Conservation (phyloP, 2,888 invertebrate species). For the Phalera bucephala region DNA sequence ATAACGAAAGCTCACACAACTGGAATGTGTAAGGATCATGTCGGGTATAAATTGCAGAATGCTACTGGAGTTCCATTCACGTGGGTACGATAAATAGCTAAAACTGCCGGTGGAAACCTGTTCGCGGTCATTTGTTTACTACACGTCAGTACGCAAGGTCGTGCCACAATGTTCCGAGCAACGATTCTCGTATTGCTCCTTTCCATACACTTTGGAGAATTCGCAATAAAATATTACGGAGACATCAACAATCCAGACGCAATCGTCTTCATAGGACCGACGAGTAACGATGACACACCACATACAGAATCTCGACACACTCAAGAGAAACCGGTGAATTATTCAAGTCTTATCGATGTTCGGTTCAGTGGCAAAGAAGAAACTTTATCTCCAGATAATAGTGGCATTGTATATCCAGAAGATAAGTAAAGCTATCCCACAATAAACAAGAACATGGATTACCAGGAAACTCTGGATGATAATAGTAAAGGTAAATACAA, state of each 20-base stretch:
- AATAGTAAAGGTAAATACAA: no score
- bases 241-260: conserved; percentile 41
- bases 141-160: conserved; percentile 24
- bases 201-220: conserved; percentile 20
- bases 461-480: no score
- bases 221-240: conserved; percentile 44
- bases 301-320: conserved; percentile 6
- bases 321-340: conserved; percentile 34
- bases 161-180: conserved; percentile 22
- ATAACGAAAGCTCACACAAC: conserved; percentile 7
- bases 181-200: conserved; percentile 21
- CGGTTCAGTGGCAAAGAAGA: no score
- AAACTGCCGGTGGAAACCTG: conserved; percentile 19
- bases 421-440: no score
- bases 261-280: conserved; percentile 59
- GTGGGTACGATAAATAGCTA: conserved; percentile 12
- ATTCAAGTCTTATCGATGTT: conserved; percentile 30
- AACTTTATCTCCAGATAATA: no score
- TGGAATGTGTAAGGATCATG: conserved; percentile 10
- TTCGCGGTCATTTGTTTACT: conserved; percentile 31
- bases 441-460: no score
- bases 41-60: conserved; percentile 26
- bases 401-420: no score
- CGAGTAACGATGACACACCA: conserved; percentile 40
- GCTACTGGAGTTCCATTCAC: conserved; percentile 21